These are phyloP conservation scores for Margaritifera margaritifera DNA, from an alignment of 2,888 invertebrate species.

Conservation along the genomic window DNA sequence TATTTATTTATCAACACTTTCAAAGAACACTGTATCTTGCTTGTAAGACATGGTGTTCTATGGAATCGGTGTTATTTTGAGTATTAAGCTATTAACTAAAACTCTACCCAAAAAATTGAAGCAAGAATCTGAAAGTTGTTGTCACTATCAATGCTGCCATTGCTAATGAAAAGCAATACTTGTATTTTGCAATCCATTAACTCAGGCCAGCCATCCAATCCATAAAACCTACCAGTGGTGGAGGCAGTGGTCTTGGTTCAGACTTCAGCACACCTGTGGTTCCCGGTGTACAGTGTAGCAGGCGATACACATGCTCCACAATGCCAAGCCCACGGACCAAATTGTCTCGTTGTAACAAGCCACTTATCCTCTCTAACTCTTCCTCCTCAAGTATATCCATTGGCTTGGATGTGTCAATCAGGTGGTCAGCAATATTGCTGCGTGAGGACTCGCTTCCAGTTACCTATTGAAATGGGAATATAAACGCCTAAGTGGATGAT, in stretches of 20 bases:
- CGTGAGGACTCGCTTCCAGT: conserved; percentile 38
- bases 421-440: conserved; percentile 47
- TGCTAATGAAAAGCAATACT: too few relatives aligned
- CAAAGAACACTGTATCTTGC: too few relatives aligned
- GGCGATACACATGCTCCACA: conserved; percentile 70
- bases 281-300: conserved; percentile 70
- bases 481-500: too few relatives aligned
- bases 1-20: too few relatives aligned
- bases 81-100: too few relatives aligned
- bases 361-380: conserved; percentile 71
- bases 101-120: too few relatives aligned
- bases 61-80: too few relatives aligned
- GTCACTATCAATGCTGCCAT: too few relatives aligned
- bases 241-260: conserved; percentile 52
- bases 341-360: conserved; percentile 71
- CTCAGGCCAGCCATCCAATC: background rate
- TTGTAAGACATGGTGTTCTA: too few relatives aligned
- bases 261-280: conserved; percentile 65
- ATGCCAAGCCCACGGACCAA: conserved; percentile 72
- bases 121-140: too few relatives aligned
- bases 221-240: conserved; percentile 48
- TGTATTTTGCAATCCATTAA: too few relatives aligned
- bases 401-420: conserved; percentile 67
- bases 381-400: conserved; percentile 71
- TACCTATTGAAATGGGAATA: conserved; percentile 12